Percentiles rank a stretch among this genome's conserved stretches.
Conservation (phyloP, 2,797 vertebrate genomes). For the Periophthalmus magnuspinnatus region DNA sequence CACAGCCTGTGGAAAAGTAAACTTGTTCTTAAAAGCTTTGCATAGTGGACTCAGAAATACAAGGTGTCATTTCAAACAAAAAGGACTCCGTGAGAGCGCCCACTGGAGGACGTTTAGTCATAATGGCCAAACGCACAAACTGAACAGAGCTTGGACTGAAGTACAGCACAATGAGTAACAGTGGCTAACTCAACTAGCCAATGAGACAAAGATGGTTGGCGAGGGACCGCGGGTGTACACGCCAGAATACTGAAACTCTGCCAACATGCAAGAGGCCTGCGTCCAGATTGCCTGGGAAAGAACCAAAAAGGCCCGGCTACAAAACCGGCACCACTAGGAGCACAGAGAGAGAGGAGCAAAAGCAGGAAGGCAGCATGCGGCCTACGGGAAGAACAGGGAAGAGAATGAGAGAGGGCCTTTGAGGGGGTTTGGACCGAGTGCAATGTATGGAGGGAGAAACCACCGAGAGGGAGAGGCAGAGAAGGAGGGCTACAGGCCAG, state of each 20-base stretch:
- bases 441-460: slow-evolving; percentile 63
- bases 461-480: slow-evolving; percentile 61
- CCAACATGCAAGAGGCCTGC: slow-evolving; percentile 68
- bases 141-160: slow-evolving; percentile 56
- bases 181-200: slow-evolving; percentile 63
- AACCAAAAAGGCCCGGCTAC: slow-evolving; percentile 62
- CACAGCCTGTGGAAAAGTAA: slow-evolving; percentile 12
- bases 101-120: slow-evolving; percentile 39
- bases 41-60: neutral
- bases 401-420: slow-evolving; percentile 44
- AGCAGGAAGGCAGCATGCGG: slow-evolving; percentile 48
- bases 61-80: neutral
- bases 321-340: slow-evolving; percentile 49
- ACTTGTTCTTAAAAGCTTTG: slow-evolving; percentile 15
- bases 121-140: slow-evolving; percentile 57
- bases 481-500: slow-evolving; percentile 73
- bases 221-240: slow-evolving; percentile 51
- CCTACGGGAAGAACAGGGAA: slow-evolving; percentile 51
- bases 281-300: slow-evolving; percentile 71
- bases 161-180: slow-evolving; percentile 68
- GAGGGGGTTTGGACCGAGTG: slow-evolving; percentile 60
- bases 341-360: slow-evolving; percentile 11
- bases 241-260: slow-evolving; percentile 69
- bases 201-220: slow-evolving; percentile 70
- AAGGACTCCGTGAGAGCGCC: slow-evolving; percentile 34